phyloP scores from a whole-genome alignment of 2,113 vertebrate species.

The Bolborhynchus lineola region DNA sequence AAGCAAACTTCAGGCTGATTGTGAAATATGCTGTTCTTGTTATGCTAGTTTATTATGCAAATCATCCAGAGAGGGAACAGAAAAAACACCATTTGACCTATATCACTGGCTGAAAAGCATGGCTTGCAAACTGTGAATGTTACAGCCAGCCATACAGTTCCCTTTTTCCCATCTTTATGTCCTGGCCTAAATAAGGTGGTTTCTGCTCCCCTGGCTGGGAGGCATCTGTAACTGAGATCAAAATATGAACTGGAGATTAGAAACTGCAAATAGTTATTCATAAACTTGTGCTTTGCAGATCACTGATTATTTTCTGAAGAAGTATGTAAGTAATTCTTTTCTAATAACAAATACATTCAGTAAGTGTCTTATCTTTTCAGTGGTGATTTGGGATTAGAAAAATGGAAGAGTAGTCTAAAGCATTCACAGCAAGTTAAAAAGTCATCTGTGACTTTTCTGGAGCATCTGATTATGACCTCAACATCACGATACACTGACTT shows the following conservation, averaged over 20 bases:
- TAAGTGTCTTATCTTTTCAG: not conserved
- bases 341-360: not conserved
- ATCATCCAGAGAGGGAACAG: not conserved
- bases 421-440: not conserved
- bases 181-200: not conserved
- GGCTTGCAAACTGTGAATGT: not conserved
- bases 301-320: not conserved
- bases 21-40: not conserved
- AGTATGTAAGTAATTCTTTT: not conserved
- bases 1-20: slow-evolving; percentile 12
- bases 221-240: not conserved
- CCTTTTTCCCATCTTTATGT: not conserved
- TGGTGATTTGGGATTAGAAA: not conserved
- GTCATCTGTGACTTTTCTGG: not conserved
- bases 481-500: not conserved
- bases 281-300: not conserved
- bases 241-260: not conserved
- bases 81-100: not conserved
- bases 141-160: not conserved
- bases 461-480: not conserved
- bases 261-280: not conserved
- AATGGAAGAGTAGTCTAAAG: not conserved
- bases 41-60: not conserved
- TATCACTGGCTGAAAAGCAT: not conserved
- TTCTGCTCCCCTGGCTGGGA: not conserved